Base-by-base conservation (phyloP, 2,888 invertebrate species). In the Teleogryllus oceanicus region DNA sequence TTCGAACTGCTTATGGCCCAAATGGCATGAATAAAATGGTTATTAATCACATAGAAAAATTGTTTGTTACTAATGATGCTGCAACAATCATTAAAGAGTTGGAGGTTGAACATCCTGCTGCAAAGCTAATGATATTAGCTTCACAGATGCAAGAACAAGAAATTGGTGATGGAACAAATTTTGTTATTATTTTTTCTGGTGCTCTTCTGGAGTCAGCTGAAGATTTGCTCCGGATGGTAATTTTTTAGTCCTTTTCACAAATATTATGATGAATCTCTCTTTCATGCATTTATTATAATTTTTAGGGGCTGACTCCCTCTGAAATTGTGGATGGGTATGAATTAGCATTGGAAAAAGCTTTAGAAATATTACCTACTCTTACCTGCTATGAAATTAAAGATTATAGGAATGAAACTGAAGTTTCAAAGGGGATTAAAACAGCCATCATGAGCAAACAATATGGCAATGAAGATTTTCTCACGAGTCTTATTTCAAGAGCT, bases 21-120 rank as follows among this genome's bases (percentile, higher is more conserved):
- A 97, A 97, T 89, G 99, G 99, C 84, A 95, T 95, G 96, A 99
- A 99, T 88, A 99, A 99, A 90, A 98, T 99, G 96, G 94, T 99
- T 37, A 99, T 99, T 81, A 99, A 99, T 88, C 98, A 99, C 87
- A 91, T 99, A 83, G 98, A 98, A 85, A 99, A 99, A 86, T 92
- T 99, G 84, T 99, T 99, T 89, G 96, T 99, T 5, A 99, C 99
- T 1, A 99, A 97, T 87, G 99, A 99, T 90, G 99, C 99, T 37
- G 99, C 97, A 1, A 99, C 99, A 0, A 99, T 99, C 82, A 94
- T 99, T 84, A 92, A 94, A 83, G 97, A 98, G 87, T 88, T 98
- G 76, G 97, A 98, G 89, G 94, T 99, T 49, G 97, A 99, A 87
- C 99, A 99, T 88, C 99, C 99, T 74, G 99, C 99, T 74, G 99